Percentiles rank a stretch among this genome's conserved stretches.
Evolutionary conservation across 2,797 vertebrate genomes (phyloP).

Genomic region (Typhlichthys eigenmanni): DNA sequence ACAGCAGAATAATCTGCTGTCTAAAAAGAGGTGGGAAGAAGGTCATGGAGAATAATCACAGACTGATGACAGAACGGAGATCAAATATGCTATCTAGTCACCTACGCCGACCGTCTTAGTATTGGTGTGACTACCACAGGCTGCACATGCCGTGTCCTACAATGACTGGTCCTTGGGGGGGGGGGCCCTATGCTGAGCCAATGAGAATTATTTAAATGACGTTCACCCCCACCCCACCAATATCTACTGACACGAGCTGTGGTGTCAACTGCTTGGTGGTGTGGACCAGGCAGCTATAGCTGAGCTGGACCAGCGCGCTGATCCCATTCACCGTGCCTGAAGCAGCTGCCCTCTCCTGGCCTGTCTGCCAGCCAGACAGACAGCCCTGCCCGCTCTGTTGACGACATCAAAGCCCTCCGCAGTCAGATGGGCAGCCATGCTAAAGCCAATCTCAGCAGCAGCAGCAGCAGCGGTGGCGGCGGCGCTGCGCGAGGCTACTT

Average conservation of each 20-base stretch:
- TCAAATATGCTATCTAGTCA: constrained; percentile 49
- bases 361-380: constrained; percentile 40
- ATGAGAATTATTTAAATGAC: constrained; percentile 62
- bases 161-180: constrained; percentile 32
- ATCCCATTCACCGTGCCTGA: constrained; percentile 64
- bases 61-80: constrained; percentile 42
- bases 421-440: constrained; percentile 66
- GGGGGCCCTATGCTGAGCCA: constrained; percentile 36
- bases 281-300: constrained; percentile 62
- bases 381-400: constrained; percentile 67
- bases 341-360: constrained; percentile 21
- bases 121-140: constrained; percentile 26
- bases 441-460: constrained; percentile 68
- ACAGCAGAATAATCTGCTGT: constrained; percentile 52
- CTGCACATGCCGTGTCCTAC: constrained; percentile 28
- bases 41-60: constrained; percentile 37
- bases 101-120: constrained; percentile 26
- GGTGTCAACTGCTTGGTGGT: constrained; percentile 65
- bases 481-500: constrained; percentile 61
- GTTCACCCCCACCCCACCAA: constrained; percentile 61
- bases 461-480: neutral
- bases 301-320: constrained; percentile 68
- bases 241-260: constrained; percentile 71
- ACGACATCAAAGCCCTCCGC: constrained; percentile 73
- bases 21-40: constrained; percentile 26